Percentiles rank a stretch among this genome's conserved stretches.
Evolutionary conservation across 2,888 invertebrate species (phyloP).

Genomic region (Agapostemon virescens): DNA sequence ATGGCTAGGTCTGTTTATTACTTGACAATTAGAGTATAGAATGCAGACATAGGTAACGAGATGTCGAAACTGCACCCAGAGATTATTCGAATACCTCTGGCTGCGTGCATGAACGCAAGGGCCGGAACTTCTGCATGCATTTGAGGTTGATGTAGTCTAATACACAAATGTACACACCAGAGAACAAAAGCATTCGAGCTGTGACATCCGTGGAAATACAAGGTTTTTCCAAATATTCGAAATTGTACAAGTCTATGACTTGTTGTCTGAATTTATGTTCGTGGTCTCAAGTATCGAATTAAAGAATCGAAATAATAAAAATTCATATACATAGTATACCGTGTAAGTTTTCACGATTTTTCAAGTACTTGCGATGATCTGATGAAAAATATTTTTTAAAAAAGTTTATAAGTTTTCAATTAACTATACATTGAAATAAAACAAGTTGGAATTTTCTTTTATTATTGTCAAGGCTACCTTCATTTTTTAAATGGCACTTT

Average conservation of each 20-base stretch:
- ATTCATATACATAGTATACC: too few species aligned
- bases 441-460: too few species aligned
- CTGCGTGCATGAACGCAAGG: neutral
- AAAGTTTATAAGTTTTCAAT: too few species aligned
- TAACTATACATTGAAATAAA: too few species aligned
- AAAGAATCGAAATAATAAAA: too few species aligned
- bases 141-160: conserved; percentile 5
- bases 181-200: neutral
- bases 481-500: too few species aligned
- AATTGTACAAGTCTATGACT: neutral
- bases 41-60: conserved; percentile 39
- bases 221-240: neutral
- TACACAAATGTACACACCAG: neutral
- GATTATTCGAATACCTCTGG: conserved; percentile 20
- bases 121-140: conserved; percentile 5
- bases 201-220: neutral
- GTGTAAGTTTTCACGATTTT: too few species aligned
- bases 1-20: conserved; percentile 46
- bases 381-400: too few species aligned
- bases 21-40: conserved; percentile 45
- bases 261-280: neutral
- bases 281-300: too few species aligned
- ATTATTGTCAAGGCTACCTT: too few species aligned
- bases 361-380: too few species aligned
- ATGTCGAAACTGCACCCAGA: conserved; percentile 36